These are phyloP conservation scores for Ctenicera cuprea DNA, from an alignment of 2,888 invertebrate species.

Conservation along the genomic window DNA sequence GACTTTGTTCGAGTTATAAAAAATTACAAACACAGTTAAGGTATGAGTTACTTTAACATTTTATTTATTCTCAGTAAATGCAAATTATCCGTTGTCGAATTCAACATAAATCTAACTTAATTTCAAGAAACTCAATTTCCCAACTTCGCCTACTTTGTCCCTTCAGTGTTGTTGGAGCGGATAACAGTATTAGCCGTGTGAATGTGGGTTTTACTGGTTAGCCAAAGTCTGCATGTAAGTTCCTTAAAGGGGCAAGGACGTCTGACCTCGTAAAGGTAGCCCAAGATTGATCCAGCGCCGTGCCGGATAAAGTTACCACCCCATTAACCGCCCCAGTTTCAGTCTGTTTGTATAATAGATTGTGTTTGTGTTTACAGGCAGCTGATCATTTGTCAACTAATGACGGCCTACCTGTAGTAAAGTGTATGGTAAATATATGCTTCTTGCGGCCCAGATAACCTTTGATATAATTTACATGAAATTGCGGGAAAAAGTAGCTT, in stretches of 20 bases:
- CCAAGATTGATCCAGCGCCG: conserved; percentile 31
- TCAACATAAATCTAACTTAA: conserved; percentile 24
- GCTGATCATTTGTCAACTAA: conserved; percentile 38
- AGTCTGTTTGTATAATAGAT: conserved; percentile 43
- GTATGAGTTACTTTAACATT: no score
- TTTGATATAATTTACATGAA: conserved; percentile 2
- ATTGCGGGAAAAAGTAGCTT: neutral
- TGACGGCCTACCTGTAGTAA: conserved; percentile 28
- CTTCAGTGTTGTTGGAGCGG: conserved; percentile 39
- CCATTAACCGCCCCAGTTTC: conserved; percentile 35
- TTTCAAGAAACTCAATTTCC: conserved; percentile 38
- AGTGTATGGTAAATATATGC: conserved; percentile 24
- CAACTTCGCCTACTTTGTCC: conserved; percentile 28
- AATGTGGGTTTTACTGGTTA: conserved; percentile 42
- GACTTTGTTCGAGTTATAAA: no score
- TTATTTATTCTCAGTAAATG: conserved; percentile 20
- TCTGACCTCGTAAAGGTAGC: conserved; percentile 41
- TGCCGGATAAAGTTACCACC: conserved; percentile 42
- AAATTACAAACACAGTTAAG: no score
- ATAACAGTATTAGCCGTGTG: conserved; percentile 42
- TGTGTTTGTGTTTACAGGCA: conserved; percentile 41
- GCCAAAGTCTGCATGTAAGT: conserved; percentile 42
- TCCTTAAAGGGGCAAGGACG: conserved; percentile 32
- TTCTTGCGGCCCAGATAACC: conserved; percentile 3
- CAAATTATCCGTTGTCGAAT: conserved; percentile 17